Conservation (phyloP, 1,140 invertebrate species). For the Polyergus mexicanus region DNA sequence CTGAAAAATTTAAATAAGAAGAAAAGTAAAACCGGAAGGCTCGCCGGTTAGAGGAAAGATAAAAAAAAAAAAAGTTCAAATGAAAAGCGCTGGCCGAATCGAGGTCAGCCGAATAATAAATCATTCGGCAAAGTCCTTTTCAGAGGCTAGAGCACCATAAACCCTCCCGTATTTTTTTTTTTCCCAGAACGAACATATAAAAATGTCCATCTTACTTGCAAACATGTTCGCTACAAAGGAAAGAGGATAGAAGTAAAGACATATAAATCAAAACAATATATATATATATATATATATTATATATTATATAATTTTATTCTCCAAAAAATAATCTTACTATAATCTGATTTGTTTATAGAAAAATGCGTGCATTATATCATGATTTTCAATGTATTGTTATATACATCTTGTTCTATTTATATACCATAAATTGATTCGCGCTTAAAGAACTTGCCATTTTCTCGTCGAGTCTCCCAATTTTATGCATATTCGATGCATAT, state of each 20-base stretch:
- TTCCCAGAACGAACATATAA: slow-evolving; percentile 34
- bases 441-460: background rate
- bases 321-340: background rate
- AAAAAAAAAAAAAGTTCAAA: slow-evolving; percentile 1
- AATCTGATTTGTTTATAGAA: background rate
- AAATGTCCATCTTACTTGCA: slow-evolving; percentile 7
- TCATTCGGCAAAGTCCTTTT: slow-evolving; percentile 53
- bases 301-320: background rate
- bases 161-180: slow-evolving; percentile 27
- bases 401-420: background rate
- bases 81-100: slow-evolving; percentile 60
- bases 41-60: background rate
- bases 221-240: background rate
- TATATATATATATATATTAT: no score
- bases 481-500: slow-evolving; percentile 37
- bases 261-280: slow-evolving; percentile 7
- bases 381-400: background rate
- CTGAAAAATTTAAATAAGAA: slow-evolving; percentile 14
- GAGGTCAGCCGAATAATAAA: slow-evolving; percentile 61
- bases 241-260: background rate
- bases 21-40: slow-evolving; percentile 6
- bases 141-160: slow-evolving; percentile 16
- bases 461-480: slow-evolving; percentile 8
- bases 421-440: background rate
- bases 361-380: background rate